Conservation (phyloP, 2,797 vertebrate genomes). For the Cryptoprocta ferox region DNA sequence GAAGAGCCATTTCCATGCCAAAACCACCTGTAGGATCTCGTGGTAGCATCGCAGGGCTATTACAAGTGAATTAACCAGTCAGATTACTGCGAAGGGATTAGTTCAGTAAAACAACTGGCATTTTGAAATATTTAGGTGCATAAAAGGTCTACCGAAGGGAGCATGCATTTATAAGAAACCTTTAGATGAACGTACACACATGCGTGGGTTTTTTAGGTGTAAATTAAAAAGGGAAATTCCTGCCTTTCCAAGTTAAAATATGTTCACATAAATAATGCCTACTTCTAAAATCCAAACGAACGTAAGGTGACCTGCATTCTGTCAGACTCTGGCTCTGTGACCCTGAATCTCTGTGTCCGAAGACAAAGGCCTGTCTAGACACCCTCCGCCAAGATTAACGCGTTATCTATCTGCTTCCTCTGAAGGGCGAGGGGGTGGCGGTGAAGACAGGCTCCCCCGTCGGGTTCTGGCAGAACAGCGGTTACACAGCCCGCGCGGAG, state of each 20-base stretch:
- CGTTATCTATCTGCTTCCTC: background rate
- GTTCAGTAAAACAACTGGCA: constrained; percentile 20
- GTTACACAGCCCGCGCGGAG: too few relatives aligned
- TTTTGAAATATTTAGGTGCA: constrained; percentile 13
- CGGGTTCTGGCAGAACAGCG: background rate
- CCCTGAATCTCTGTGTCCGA: background rate
- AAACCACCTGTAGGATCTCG: background rate
- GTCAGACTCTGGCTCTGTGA: background rate
- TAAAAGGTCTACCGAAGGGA: background rate
- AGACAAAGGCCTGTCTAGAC: background rate
- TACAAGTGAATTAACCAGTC: background rate
- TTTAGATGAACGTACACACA: background rate
- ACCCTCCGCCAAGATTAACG: background rate
- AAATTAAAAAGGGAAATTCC: background rate
- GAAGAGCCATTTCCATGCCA: background rate
- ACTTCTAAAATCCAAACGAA: constrained; percentile 40
- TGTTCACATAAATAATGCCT: constrained; percentile 3
- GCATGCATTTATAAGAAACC: background rate
- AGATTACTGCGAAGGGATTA: background rate
- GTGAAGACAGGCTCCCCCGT: background rate
- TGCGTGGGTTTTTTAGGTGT: background rate
- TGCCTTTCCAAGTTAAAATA: background rate
- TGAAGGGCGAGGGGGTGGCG: background rate
- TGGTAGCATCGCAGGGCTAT: background rate
- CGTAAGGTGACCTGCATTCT: background rate